Base-by-base conservation (phyloP, 37 sponge, comb jelly and placozoan genomes). In the Cladorhizidae sp. region DNA sequence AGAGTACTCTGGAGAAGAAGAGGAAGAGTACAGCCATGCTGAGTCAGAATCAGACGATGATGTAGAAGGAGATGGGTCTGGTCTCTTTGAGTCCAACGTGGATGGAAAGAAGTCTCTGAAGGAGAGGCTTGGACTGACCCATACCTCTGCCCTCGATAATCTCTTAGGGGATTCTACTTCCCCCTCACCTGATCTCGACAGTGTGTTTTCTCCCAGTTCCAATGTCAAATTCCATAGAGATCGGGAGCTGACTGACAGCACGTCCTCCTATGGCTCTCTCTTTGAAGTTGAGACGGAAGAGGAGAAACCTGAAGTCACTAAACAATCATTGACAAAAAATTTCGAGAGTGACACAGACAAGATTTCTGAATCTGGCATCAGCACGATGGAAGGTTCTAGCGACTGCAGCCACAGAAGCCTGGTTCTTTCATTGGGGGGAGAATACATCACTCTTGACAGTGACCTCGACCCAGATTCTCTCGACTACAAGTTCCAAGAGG, bases 341-440 rank as follows among this genome's bases (percentile, higher is more conserved):
- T 12, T 20, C 1, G 78, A 71, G 12, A 69, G 59, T 41, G 81
- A 81, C 23, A 58, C 45, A 18, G 88, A 89, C 25, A 74, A 49
- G 20, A 43, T 75, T 22, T 88, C 89, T 12, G 89, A 88, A 74
- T 88, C 88, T 62, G 93, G 93, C 20, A 82, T 92, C 54, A 78
- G 93, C 49, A 92, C 93, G 1, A 92, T 92, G 93, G 93, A 92
- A 28, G 93, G 85, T 36, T 92, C 93, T 0, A 88, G 93, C 64
- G 93, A 92, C 61, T 62, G 84, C 42, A 68, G 71, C 14, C 74
- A 82, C 21, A 54, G 79, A 57, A 76, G 73, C 17, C 62, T 50
- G 18, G 40, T 50, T 1, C 39, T 77, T 31, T 79, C 88, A 41
- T 77, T 63, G 21, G 82, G 70, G n/a, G 89, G 85, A 61, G 85